These are phyloP conservation scores for Caenorhabditis becei DNA, from an alignment of 2,888 invertebrate genomes.

Conservation along the genomic window DNA sequence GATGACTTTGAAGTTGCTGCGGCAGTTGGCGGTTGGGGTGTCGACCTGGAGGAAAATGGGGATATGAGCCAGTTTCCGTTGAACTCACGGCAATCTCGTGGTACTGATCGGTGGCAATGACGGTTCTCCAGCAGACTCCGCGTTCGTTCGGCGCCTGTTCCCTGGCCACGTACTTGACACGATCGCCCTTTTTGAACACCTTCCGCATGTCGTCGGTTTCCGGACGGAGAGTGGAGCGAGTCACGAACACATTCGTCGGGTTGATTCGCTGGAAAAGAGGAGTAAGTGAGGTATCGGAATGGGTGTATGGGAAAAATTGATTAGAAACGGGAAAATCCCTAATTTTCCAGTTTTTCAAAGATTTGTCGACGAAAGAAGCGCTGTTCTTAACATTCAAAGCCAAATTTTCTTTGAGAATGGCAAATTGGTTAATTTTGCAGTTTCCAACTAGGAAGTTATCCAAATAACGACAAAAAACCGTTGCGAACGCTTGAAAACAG, in stretches of 20 bases:
- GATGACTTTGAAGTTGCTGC: conserved; percentile 21
- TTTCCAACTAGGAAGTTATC: too few species aligned
- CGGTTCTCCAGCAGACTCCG: conserved; percentile 62
- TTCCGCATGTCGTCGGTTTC: conserved; percentile 21
- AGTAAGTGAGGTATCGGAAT: too few species aligned
- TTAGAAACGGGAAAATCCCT: too few species aligned
- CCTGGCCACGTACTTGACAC: conserved; percentile 56
- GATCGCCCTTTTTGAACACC: conserved; percentile 53
- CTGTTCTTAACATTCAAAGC: too few species aligned
- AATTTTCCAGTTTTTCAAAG: too few species aligned
- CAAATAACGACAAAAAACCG: too few species aligned
- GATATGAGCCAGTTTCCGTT: not conserved
- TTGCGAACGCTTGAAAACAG: too few species aligned
- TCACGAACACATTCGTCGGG: conserved; percentile 33
- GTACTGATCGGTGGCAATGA: conserved; percentile 57
- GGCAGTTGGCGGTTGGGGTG: conserved; percentile 4
- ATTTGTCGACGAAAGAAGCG: too few species aligned
- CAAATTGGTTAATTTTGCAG: too few species aligned
- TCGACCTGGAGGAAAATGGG: conserved; percentile 2
- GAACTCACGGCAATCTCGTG: conserved; percentile 52
- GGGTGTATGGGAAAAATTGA: too few species aligned
- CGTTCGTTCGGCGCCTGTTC: conserved; percentile 64
- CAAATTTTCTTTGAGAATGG: too few species aligned
- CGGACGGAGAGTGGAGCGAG: conserved; percentile 30
- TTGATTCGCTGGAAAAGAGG: conserved; percentile 21